Evolutionary conservation across 2,888 invertebrate species (phyloP).

Genomic region (Pseudococcus jackbeardsleyi): DNA sequence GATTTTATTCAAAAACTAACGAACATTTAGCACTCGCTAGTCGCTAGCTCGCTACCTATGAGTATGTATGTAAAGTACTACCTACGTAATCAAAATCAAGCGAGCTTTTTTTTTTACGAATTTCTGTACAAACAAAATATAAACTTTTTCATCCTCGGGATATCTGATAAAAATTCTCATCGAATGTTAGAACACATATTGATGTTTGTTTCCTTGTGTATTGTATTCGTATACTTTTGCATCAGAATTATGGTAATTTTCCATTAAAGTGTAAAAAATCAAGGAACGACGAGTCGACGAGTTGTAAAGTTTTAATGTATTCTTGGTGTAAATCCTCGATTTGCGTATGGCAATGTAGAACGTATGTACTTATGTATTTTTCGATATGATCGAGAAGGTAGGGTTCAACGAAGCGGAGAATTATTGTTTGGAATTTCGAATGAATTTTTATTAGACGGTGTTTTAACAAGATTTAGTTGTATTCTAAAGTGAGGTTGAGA

Average conservation of each 20-base stretch:
- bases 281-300: neutral
- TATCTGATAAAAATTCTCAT: neutral
- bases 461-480: too few relatives aligned
- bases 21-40: neutral
- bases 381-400: neutral
- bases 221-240: neutral
- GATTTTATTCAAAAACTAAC: neutral
- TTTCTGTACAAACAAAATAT: neutral
- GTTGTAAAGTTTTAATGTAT: slow-evolving; percentile 5
- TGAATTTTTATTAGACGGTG: too few relatives aligned
- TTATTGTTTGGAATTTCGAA: too few relatives aligned
- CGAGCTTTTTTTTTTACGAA: neutral
- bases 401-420: too few relatives aligned
- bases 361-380: neutral
- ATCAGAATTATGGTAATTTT: slow-evolving; percentile 8
- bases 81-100: neutral
- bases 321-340: neutral
- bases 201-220: neutral
- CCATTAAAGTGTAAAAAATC: neutral
- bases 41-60: too few relatives aligned
- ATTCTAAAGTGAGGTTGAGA: too few relatives aligned
- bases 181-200: neutral
- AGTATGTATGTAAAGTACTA: too few relatives aligned
- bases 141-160: neutral
- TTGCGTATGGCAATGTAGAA: neutral